phyloP scores from a whole-genome alignment of 2,113 vertebrate species.

The Cettia cetti region DNA sequence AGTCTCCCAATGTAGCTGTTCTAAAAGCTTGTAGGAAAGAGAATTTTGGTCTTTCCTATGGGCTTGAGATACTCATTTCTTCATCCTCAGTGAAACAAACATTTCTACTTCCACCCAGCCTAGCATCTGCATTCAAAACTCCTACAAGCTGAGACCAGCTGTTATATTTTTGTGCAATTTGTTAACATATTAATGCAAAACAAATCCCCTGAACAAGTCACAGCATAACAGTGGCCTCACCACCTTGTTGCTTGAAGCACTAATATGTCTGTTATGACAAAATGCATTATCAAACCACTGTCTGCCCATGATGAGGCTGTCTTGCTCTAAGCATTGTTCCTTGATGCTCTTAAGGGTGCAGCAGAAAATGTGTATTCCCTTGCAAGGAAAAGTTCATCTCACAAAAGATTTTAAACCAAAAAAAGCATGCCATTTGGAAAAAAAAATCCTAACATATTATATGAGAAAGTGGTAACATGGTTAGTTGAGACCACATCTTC shows the following conservation, averaged over 20 bases:
- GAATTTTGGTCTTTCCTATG: background rate
- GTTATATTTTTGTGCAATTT: background rate
- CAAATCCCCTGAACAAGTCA: background rate
- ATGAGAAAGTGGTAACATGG: background rate
- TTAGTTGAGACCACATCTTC: background rate
- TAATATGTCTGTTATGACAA: fast-evolving
- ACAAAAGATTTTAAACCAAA: background rate
- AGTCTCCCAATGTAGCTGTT: background rate
- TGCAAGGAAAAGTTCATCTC: background rate
- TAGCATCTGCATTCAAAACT: background rate
- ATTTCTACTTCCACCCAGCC: background rate
- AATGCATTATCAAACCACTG: background rate
- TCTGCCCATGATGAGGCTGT: background rate
- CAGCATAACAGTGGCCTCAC: background rate
- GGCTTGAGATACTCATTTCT: background rate
- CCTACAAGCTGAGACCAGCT: background rate
- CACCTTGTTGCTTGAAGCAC: background rate
- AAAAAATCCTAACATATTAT: background rate
- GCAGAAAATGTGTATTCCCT: background rate
- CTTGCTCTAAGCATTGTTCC: background rate
- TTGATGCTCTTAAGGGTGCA: background rate
- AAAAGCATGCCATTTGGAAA: background rate
- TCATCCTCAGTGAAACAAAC: background rate
- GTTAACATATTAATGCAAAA: background rate
- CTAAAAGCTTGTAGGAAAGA: background rate